Evolutionary conservation across 1,140 invertebrate species (phyloP).

Genomic region (Zaprionus davidi): DNA sequence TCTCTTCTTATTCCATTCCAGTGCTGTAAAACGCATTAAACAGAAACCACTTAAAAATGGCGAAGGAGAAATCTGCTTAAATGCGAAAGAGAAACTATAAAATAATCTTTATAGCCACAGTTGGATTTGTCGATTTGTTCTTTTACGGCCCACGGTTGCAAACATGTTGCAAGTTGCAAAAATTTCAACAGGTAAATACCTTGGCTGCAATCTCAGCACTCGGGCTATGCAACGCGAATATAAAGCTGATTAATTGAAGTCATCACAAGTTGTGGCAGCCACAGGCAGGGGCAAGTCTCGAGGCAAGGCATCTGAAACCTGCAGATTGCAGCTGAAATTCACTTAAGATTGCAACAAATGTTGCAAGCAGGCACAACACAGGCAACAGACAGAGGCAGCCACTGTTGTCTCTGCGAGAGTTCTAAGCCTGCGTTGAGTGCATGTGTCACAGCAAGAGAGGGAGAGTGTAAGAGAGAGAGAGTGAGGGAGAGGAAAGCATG

Average conservation of each 20-base stretch:
- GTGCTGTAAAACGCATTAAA: not conserved
- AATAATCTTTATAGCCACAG: not conserved
- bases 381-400: slow-evolving; percentile 39
- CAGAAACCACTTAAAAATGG: slow-evolving; percentile 4
- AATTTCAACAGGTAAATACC: not conserved
- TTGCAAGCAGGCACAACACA: slow-evolving; percentile 9
- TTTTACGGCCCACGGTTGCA: not conserved
- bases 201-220: slow-evolving; percentile 60
- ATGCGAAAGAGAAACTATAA: not conserved
- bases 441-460: slow-evolving; percentile 42
- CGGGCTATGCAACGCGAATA: slow-evolving; percentile 53
- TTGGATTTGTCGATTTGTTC: slow-evolving; percentile 5
- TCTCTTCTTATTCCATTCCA: not conserved
- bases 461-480: not conserved
- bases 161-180: slow-evolving; percentile 11
- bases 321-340: slow-evolving; percentile 78
- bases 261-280: slow-evolving; percentile 72
- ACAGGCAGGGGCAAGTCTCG: slow-evolving; percentile 38
- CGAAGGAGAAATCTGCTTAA: slow-evolving; percentile 1
- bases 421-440: slow-evolving; percentile 53
- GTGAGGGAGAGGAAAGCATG: not conserved
- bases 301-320: slow-evolving; percentile 38
- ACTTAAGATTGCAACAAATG: slow-evolving; percentile 75
- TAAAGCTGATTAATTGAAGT: slow-evolving; percentile 80
- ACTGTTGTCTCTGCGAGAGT: slow-evolving; percentile 49